A percentile compares a stretch with the other conserved stretches of the same genome.
phyloP scores from a whole-genome alignment of 53 echinoderm and acorn worm genomes.

The Stichopus horrens region DNA sequence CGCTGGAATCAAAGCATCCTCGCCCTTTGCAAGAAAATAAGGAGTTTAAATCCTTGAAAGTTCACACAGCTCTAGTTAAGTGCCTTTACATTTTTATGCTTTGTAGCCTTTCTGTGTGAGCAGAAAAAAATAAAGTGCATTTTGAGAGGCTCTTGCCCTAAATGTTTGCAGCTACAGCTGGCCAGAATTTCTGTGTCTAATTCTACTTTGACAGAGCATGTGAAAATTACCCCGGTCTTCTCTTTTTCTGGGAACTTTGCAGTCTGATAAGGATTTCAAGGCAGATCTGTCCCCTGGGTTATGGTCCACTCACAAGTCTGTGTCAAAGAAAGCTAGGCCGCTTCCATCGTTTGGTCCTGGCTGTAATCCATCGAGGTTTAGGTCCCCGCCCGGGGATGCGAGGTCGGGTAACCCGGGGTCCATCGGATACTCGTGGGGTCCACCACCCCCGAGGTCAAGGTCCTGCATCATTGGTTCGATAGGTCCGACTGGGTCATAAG shows the following conservation, averaged over 20 bases:
- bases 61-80: neutral
- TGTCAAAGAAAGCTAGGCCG: conserved; percentile 94
- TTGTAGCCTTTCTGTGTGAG: too few species aligned
- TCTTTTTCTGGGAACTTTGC: too few species aligned
- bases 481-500: conserved; percentile 75
- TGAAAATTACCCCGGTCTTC: too few species aligned
- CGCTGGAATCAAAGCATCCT: neutral
- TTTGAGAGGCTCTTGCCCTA: too few species aligned
- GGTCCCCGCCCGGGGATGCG: conserved; percentile 82
- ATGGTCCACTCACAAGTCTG: conserved; percentile 62
- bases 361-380: conserved; percentile 77
- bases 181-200: too few species aligned
- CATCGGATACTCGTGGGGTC: conserved; percentile 77
- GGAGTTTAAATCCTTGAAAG: neutral
- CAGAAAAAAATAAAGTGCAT: too few species aligned
- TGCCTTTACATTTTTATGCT: neutral
- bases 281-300: neutral
- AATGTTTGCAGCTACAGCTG: too few species aligned
- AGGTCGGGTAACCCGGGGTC: conserved; percentile 82
- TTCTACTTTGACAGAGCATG: too few species aligned
- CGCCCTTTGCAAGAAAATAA: neutral
- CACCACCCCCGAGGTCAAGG: conserved; percentile 80
- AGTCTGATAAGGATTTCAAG: too few species aligned
- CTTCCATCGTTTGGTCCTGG: conserved; percentile 73
- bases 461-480: conserved; percentile 99